Evolutionary conservation across 2,888 invertebrate species (phyloP).

Genomic region (Eurytoma adleriae): DNA sequence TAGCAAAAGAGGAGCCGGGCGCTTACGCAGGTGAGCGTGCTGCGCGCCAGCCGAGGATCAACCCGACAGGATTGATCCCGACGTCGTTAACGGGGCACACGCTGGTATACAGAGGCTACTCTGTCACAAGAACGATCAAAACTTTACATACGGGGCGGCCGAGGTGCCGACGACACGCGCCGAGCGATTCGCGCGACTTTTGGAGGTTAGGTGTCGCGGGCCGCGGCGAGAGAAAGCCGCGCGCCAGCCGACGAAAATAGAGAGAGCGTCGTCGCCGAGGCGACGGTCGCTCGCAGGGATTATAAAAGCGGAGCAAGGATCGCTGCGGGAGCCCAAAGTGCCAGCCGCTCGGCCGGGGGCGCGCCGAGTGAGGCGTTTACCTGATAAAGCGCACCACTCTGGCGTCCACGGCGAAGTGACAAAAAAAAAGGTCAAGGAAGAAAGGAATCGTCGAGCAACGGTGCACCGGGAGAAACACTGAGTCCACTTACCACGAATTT

Average conservation of each 20-base stretch:
- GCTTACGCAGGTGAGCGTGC: neutral
- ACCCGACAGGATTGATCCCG: no score
- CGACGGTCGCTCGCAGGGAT: constrained; percentile 1
- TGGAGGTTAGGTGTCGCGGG: constrained; percentile 51
- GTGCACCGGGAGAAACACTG: neutral
- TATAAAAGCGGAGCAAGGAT: no score
- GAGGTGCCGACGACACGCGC: neutral
- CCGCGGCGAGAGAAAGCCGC: constrained; percentile 1
- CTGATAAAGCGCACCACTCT: neutral
- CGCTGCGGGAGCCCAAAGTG: neutral
- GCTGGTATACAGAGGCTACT: no score
- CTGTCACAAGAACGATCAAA: no score
- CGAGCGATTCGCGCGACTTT: constrained; percentile 4
- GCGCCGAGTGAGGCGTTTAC: neutral
- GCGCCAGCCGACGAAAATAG: constrained; percentile 17
- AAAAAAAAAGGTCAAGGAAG: no score
- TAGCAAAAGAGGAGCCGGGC: constrained; percentile 42
- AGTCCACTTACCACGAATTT: no score
- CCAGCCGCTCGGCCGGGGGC: constrained; percentile 3
- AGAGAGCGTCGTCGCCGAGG: neutral
- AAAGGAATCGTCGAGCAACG: no score
- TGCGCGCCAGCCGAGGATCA: no score
- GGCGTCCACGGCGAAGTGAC: neutral
- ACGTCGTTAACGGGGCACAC: no score
- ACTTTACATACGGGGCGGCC: no score